phyloP scores from a whole-genome alignment of 2,888 invertebrate genomes.

The Coremacera marginata region DNA sequence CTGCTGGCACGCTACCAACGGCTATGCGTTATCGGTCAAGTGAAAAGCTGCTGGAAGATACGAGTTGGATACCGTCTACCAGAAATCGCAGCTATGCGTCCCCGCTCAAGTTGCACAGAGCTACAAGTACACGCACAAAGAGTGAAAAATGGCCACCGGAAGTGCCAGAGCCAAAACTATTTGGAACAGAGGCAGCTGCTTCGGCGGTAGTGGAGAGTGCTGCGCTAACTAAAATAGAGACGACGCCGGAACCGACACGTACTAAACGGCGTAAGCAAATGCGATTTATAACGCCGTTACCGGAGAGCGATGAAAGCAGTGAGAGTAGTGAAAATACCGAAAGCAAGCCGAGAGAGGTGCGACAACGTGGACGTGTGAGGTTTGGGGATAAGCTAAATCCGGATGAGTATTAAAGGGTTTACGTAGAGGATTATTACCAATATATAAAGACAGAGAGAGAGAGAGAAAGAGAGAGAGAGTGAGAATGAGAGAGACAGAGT shows the following conservation, averaged over 20 bases:
- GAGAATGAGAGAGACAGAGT: not conserved
- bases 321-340: constrained; percentile 46
- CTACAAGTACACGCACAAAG: constrained; percentile 42
- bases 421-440: no score
- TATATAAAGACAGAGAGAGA: not conserved
- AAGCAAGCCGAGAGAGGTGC: constrained; percentile 49
- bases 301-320: not conserved
- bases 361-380: constrained; percentile 61
- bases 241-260: not conserved
- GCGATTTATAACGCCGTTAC: constrained; percentile 28
- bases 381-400: constrained; percentile 58
- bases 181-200: constrained; percentile 7
- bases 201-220: not conserved
- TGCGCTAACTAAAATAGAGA: not conserved
- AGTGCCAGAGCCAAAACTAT: constrained; percentile 44
- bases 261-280: constrained; percentile 37
- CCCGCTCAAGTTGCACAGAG: constrained; percentile 46
- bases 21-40: constrained; percentile 27
- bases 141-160: constrained; percentile 60
- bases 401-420: constrained; percentile 36
- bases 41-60: constrained; percentile 45
- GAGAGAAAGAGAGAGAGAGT: not conserved
- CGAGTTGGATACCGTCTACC: constrained; percentile 41
- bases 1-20: constrained; percentile 21
- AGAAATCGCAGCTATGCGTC: constrained; percentile 26